A percentile compares a stretch with the other conserved stretches of the same genome.
Evolutionary conservation across 1,140 invertebrate species (phyloP).

Genomic region (Reticulitermes speratus): DNA sequence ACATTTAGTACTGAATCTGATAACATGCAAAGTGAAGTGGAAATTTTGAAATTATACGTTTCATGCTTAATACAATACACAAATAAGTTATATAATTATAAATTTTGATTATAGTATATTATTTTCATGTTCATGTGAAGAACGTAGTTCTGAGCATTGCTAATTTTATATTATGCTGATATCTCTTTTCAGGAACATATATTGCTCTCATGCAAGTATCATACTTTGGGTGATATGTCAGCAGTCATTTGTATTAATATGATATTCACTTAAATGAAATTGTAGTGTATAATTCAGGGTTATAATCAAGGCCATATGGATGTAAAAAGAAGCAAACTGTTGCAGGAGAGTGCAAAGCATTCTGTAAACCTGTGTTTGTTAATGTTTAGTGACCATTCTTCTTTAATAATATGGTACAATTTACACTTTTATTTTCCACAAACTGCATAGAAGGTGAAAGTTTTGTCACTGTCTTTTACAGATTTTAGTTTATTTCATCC

Average conservation of each 20-base stretch:
- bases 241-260: constrained; percentile 1
- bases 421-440: background rate
- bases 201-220: background rate
- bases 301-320: constrained; percentile 27
- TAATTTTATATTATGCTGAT: no score
- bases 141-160: no score
- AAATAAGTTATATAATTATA: no score
- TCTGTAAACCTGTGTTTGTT: constrained; percentile 28
- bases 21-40: no score
- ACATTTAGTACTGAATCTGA: no score
- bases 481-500: no score
- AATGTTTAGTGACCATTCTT: background rate
- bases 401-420: background rate
- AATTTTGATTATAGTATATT: no score
- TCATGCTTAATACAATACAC: no score
- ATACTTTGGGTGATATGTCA: background rate
- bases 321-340: constrained; percentile 29
- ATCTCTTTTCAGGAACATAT: background rate
- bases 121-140: no score
- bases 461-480: background rate
- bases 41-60: no score
- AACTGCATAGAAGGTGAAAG: constrained; percentile 11
- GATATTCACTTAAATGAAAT: constrained; percentile 13
- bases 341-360: constrained; percentile 35
- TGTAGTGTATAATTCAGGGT: constrained; percentile 21